Evolutionary conservation across 2,888 invertebrate species (phyloP).

Genomic region (Eupithecia inturbata): DNA sequence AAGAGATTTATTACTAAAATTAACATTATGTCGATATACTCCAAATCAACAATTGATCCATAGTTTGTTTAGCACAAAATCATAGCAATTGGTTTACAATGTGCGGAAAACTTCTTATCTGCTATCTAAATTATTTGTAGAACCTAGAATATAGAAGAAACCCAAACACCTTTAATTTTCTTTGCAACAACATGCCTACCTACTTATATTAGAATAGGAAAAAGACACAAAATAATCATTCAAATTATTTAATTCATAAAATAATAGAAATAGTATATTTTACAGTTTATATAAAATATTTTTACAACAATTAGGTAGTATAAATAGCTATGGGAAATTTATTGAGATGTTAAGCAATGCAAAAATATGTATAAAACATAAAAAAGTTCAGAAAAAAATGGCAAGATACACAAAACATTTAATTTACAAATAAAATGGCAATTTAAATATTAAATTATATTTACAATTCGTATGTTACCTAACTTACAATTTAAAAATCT

Average conservation of each 20-base stretch:
- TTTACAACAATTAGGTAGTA: conserved; percentile 13
- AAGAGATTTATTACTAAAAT: too few species aligned
- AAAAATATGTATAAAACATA: neutral
- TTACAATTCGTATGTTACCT: neutral
- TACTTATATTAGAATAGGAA: neutral
- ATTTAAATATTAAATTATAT: neutral
- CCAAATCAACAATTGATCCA: too few species aligned
- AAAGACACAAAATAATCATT: conserved; percentile 15
- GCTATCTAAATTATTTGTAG: too few species aligned
- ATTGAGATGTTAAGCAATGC: neutral
- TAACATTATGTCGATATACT: too few species aligned
- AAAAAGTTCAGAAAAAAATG: neutral
- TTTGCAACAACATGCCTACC: too few species aligned
- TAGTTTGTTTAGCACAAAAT: too few species aligned
- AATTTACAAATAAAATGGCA: neutral
- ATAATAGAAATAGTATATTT: conserved; percentile 18
- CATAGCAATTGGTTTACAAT: too few species aligned
- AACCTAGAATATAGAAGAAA: too few species aligned
- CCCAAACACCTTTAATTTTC: too few species aligned
- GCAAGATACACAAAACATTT: neutral
- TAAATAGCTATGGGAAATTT: neutral
- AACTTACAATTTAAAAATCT: conserved; percentile 40
- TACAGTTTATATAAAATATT: conserved; percentile 40
- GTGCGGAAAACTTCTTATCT: too few species aligned
- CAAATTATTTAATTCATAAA: conserved; percentile 35